Evolutionary conservation across 1,140 invertebrate genomes (phyloP), one percentile per base, ranked within the genome.

Genomic region (Periplaneta americana): DNA sequence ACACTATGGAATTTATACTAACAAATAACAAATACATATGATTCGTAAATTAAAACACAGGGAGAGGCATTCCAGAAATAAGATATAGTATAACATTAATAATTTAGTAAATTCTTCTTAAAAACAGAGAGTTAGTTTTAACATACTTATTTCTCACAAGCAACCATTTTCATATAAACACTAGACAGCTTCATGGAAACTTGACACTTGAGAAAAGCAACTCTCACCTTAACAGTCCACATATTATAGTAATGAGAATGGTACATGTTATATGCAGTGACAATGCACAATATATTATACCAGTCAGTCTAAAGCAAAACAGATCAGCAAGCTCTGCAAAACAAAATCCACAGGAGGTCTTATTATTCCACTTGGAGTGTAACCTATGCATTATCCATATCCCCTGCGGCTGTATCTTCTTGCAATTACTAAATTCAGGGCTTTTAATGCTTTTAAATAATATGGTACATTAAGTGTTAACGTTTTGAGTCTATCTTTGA

Each of bases 251-350:
- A n/a, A n/a, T n/a, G n/a, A n/a, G n/a, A n/a, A n/a, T 0, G 48
- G 11, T 28, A 66, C 48, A 66, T n/a, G 48, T n/a, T 34, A 22
- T 78, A 78, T 78, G 76, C 76, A 78, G 76, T 35, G 36, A 78
- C 76, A 39, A 78, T 78, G 76, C 76, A 78, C 76, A 78, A 78
- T 36, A 78, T 39, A 78, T 36, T 78, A 28, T 36, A 36, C 76
- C 35, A 78, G 36, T 39, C 76, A 78, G 35, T 78, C 35, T 78
- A 78, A 78, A 78, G 76, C 76, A 39, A 39, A 78, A 78, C 76
- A 78, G 8, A 78, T 78, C 34, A 78, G 35, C 76, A 78, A 78
- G 76, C 76, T 36, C 13, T 78, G 36, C 48, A 66, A 66, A 66
- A 66, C 48, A 66, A 28, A 66, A 66, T 2, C 48, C 48, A 6